Evolutionary conservation across 30 jellyfish, hydroid and myxozoan species (phyloP).

Genomic region (Pelagia noctiluca): DNA sequence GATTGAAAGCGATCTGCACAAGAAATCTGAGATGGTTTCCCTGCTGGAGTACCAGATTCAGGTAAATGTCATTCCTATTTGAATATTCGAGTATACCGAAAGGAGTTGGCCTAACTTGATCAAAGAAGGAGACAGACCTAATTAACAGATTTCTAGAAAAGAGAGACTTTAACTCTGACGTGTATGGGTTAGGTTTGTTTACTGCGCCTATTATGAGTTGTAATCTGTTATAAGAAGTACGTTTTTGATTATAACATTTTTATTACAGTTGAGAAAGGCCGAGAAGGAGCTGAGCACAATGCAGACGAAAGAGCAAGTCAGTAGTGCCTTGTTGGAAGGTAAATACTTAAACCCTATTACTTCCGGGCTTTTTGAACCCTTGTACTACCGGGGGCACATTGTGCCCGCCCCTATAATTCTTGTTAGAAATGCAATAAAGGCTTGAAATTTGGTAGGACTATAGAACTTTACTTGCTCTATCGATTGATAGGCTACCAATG

Average conservation of each 20-base stretch:
- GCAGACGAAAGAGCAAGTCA: constrained; percentile 57
- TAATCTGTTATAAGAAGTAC: background rate
- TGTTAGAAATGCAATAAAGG: background rate
- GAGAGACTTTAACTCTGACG: background rate
- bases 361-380: background rate
- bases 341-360: background rate
- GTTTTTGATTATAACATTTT: background rate
- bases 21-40: constrained; percentile 31
- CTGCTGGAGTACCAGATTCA: constrained; percentile 27
- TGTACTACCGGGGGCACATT: no score
- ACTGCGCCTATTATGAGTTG: background rate
- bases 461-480: background rate
- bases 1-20: constrained; percentile 21
- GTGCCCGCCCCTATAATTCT: no score
- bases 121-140: background rate
- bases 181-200: background rate
- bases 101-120: background rate
- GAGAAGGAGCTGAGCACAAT: constrained; percentile 32
- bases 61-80: constrained; percentile 10
- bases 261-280: constrained; percentile 31
- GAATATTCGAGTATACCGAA: background rate
- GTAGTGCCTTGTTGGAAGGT: constrained; percentile 56
- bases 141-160: background rate
- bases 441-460: background rate
- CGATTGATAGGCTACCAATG: no score